phyloP scores from a whole-genome alignment of 92 coral and sea anemone species.

The Umimayanthus kanabou region DNA sequence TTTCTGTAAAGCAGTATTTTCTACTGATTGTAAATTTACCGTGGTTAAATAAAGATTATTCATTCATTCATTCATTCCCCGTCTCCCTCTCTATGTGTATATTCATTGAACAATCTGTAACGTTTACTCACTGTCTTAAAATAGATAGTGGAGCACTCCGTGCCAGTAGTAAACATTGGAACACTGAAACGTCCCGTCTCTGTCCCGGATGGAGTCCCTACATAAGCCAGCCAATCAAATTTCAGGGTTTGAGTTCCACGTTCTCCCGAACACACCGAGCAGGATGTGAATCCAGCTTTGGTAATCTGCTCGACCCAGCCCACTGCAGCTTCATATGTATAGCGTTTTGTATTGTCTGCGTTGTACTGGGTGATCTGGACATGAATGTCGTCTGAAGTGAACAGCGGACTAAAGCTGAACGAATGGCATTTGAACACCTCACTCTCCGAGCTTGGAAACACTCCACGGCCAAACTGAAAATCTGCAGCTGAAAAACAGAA shows the following conservation, averaged over 20 bases:
- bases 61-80: too few relatives aligned
- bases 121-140: constrained; percentile 48
- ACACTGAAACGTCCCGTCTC: constrained; percentile 60
- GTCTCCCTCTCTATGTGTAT: too few relatives aligned
- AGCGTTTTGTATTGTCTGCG: constrained; percentile 48
- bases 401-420: constrained; percentile 50
- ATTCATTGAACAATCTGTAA: not conserved
- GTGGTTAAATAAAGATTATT: too few relatives aligned
- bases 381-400: constrained; percentile 56
- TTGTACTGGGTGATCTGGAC: constrained; percentile 68
- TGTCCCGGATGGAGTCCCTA: constrained; percentile 55
- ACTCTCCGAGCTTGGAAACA: constrained; percentile 53
- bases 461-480: constrained; percentile 61
- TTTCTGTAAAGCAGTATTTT: too few relatives aligned
- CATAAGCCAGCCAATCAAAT: constrained; percentile 77
- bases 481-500: constrained; percentile 42
- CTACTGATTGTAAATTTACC: too few relatives aligned
- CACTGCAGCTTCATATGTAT: constrained; percentile 79
- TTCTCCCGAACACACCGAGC: constrained; percentile 74
- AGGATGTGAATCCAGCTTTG: constrained; percentile 58
- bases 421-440: constrained; percentile 51
- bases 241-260: constrained; percentile 57
- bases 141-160: constrained; percentile 45
- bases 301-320: constrained; percentile 79
- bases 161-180: constrained; percentile 63